A percentile compares a stretch with the other conserved stretches of the same genome.
These are phyloP conservation scores for Oryctolagus cuniculus DNA, from an alignment of 2,113 vertebrate genomes.

Conservation along the genomic window mOryCun1.1 NC_091434.1:183660001-183660500, in stretches of 20 bases:
- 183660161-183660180: slow-evolving; percentile 79
- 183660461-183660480: no score
- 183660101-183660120: neutral
- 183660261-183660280: slow-evolving; percentile 95
- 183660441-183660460: no score
- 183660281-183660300: slow-evolving; percentile 96
- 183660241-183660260: slow-evolving; percentile 97
- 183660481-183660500: neutral
- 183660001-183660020: neutral
- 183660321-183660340: slow-evolving; percentile 88
- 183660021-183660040: slow-evolving; percentile 6
- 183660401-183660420: neutral
- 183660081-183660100: neutral
- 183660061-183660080: neutral
- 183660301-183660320: slow-evolving; percentile 98
- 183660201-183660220: slow-evolving; percentile 98
- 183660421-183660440: neutral
- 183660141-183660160: neutral
- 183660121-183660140: neutral
- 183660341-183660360: neutral
- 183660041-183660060: neutral
- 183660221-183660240: slow-evolving; percentile 99
- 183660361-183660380: neutral
- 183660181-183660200: slow-evolving; percentile 97
- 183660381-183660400: slow-evolving; percentile 6